These are phyloP conservation scores for Drosophila prosaltans DNA, from an alignment of 1,140 invertebrate species.

Conservation along the genomic window DNA sequence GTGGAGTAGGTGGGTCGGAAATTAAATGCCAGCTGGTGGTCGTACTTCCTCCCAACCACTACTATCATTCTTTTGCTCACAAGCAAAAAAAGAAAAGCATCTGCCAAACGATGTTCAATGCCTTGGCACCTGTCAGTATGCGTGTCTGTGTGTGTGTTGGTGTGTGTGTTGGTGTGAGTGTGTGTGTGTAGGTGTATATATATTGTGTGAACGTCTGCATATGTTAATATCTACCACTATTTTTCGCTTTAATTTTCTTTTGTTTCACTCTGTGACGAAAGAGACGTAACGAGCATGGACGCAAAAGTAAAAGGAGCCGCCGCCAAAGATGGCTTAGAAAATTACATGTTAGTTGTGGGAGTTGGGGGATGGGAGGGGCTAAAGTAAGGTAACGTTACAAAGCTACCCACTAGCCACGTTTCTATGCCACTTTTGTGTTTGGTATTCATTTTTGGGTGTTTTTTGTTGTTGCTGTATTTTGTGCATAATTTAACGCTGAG, in stretches of 20 bases:
- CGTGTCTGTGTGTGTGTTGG: constrained; percentile 22
- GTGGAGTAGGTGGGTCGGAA: neutral
- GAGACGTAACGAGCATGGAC: constrained; percentile 1
- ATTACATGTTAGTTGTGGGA: constrained; percentile 3
- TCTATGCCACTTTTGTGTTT: constrained; percentile 56
- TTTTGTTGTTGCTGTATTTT: constrained; percentile 24
- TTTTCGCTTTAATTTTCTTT: constrained; percentile 66
- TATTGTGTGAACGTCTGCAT: constrained; percentile 77
- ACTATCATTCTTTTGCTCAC: constrained; percentile 5
- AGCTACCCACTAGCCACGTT: neutral
- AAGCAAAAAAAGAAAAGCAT: constrained; percentile 14
- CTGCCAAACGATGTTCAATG: constrained; percentile 75
- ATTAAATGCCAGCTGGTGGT: constrained; percentile 38
- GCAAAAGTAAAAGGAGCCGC: constrained; percentile 7
- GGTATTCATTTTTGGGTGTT: constrained; percentile 7
- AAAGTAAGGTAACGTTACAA: too few relatives aligned
- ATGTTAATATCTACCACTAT: constrained; percentile 73
- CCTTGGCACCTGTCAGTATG: constrained; percentile 70
- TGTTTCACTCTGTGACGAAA: constrained; percentile 44
- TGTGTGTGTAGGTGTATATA: constrained; percentile 47
- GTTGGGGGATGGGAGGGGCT: neutral
- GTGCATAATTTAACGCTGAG: constrained; percentile 75
- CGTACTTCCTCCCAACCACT: constrained; percentile 23
- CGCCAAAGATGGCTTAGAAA: constrained; percentile 17
- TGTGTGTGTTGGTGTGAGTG: constrained; percentile 12